phyloP scores from a whole-genome alignment of 2,797 vertebrate species.

The Microchirus variegatus region DNA sequence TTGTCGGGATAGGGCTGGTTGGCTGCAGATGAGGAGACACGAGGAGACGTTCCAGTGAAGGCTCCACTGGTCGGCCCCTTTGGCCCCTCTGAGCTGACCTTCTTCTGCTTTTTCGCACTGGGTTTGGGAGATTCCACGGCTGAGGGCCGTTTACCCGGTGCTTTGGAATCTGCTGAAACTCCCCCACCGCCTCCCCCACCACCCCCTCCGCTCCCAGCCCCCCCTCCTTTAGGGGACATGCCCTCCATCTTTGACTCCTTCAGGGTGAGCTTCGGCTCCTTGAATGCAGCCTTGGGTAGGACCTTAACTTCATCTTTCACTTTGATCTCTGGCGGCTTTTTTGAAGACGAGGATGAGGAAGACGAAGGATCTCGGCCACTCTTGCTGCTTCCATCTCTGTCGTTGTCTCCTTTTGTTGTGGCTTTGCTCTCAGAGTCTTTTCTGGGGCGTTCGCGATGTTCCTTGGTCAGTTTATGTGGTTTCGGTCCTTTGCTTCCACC shows the following conservation, averaged over 20 bases:
- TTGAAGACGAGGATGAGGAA: slow-evolving; percentile 78
- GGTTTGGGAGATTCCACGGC: slow-evolving; percentile 93
- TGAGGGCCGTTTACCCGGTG: slow-evolving; percentile 91
- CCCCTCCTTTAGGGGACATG: slow-evolving; percentile 92
- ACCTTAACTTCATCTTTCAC: slow-evolving; percentile 92
- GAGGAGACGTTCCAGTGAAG: slow-evolving; percentile 87
- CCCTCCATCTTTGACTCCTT: slow-evolving; percentile 96
- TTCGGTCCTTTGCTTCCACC: slow-evolving; percentile 89
- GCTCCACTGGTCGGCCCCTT: slow-evolving; percentile 69
- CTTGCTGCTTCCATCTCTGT: slow-evolving; percentile 88
- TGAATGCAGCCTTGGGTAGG: slow-evolving; percentile 93
- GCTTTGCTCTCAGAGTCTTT: slow-evolving; percentile 98
- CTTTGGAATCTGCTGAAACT: slow-evolving; percentile 81
- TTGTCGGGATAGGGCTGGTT: slow-evolving; percentile 84
- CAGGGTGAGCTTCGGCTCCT: slow-evolving; percentile 95
- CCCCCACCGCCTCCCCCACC: slow-evolving; percentile 68
- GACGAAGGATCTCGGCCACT: slow-evolving; percentile 79
- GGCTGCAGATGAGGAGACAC: slow-evolving; percentile 77
- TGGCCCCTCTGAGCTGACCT: slow-evolving; percentile 89
- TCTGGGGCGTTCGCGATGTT: slow-evolving; percentile 92
- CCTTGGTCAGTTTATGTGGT: slow-evolving; percentile 94
- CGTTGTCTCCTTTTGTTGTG: slow-evolving; percentile 86
- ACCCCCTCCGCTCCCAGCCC: slow-evolving; percentile 77
- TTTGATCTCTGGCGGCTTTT: slow-evolving; percentile 91
- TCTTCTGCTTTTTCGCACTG: slow-evolving; percentile 95